Base-by-base conservation (phyloP, 1,140 invertebrate genomes). In the Grapholita molesta region DNA sequence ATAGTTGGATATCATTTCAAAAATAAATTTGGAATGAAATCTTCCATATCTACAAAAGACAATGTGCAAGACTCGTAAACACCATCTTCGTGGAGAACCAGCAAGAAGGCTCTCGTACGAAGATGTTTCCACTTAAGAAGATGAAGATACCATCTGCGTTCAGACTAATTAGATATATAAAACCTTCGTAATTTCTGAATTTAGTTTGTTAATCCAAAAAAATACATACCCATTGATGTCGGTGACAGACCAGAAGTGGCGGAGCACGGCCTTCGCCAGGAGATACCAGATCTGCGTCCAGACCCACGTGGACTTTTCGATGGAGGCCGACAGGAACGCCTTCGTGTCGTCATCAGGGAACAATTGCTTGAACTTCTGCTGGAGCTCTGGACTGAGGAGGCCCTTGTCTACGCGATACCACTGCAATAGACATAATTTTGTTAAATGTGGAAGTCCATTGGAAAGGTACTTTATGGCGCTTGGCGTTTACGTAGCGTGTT, bases 151-250 rank as follows among this genome's bases (percentile, higher is more conserved):
- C n/a, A 30, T 12, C 11, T 30, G 28, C 28, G 28, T 30, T 7
- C 28, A 30, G 28, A 30, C 28, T 7, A 3, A 30, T n/a, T n/a
- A n/a, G n/a, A n/a, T n/a, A n/a, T n/a, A n/a, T n/a, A n/a, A n/a
- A n/a, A n/a, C n/a, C n/a, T n/a, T n/a, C n/a, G n/a, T n/a, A n/a
- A n/a, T n/a, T n/a, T n/a, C 38, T 6, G 12, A 15, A 8, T 48
- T 15, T 21, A 48, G 15, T 7, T 48, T n/a, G 15, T 48, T 48
- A 7, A 48, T 18, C 7, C 8, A 48, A 48, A n/a, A 8, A 15
- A 28, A 48, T 18, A 94, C 94, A 94, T 89, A 96, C 95, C 96
- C 96, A 92, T 97, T 97, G 64, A 97, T 95, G 48, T 96, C 96
- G 2, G 97, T 98, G 78, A 95, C 94, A 0, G 95, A 95, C 94